Evolutionary conservation across 2,113 vertebrate genomes (phyloP).

Genomic region (Oryzias celebensis): DNA sequence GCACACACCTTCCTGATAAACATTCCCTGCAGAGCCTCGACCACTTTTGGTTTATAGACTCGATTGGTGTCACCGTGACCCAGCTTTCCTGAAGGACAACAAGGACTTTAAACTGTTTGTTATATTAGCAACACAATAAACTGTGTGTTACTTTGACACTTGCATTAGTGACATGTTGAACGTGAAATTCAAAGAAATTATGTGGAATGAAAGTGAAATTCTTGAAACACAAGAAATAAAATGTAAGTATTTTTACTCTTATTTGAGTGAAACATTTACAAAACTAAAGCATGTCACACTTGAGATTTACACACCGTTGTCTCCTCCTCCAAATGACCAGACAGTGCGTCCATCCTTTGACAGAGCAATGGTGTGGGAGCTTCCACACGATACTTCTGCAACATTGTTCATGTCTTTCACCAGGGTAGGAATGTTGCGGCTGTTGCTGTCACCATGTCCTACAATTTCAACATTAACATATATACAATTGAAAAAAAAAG

Average conservation of each 20-base stretch:
- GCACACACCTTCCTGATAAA: conserved; percentile 84
- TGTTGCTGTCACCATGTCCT: conserved; percentile 86
- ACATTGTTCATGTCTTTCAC: conserved; percentile 85
- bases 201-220: no score
- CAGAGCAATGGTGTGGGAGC: conserved; percentile 81
- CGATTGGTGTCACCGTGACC: conserved; percentile 83
- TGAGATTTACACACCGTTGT: conserved; percentile 71
- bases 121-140: no score
- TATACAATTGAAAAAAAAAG: no score
- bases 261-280: background rate
- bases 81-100: conserved; percentile 75
- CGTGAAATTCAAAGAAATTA: no score
- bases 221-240: no score
- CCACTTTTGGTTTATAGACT: conserved; percentile 82
- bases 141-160: no score
- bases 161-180: no score
- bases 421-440: conserved; percentile 80
- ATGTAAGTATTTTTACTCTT: background rate
- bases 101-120: background rate
- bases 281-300: background rate
- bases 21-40: conserved; percentile 82
- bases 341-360: conserved; percentile 81
- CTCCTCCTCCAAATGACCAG: conserved; percentile 83
- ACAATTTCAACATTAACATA: background rate
- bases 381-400: conserved; percentile 81